Base-by-base conservation (phyloP, 2,113 vertebrate species). In the Taurulus bubalis region DNA sequence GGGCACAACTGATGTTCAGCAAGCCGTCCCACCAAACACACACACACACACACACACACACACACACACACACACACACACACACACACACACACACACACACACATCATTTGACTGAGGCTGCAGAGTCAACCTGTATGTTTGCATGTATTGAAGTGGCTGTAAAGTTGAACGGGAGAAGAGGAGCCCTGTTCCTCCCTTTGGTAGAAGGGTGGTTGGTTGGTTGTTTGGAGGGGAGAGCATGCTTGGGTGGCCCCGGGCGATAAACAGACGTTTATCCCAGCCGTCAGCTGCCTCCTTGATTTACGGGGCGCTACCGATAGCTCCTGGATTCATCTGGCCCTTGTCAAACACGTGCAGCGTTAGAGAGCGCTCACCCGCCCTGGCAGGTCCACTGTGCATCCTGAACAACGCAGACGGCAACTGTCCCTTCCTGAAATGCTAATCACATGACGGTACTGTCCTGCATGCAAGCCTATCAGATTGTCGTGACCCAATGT, bases 281-380 rank as follows among this genome's bases (percentile, higher is more conserved):
- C 95, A 95, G 96, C 96, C 95, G 98, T 99, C 98, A 99, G 97
- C 97, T 99, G 98, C 98, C 97, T 96, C 96, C 96, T 94, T 97
- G 97, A 98, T 97, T 98, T 97, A 98, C 97, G 95, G 94, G 95
- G 95, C 95, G 96, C 96, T 96, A 96, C 96, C 89, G 94, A 96
- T 97, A 96, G 97, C 97, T 99, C 96, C 96, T 96, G 96, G 96
- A 98, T 98, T 98, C 97, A 98, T 98, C 97, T 99, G 97, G 96
- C 97, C 97, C 97, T 97, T 98, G 97, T 99, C 97, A 99, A 98
- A 98, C 96, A 96, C 77, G 90, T 94, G 94, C 95, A 97, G 95
- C 94, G 93, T 97, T 96, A 95, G 90, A 95, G 94, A 94, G 94
- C 93, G 95, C 93, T 96, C 96, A 98, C 95, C 68, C 88, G 80